Evolutionary conservation across 92 coral and sea anemone genomes (phyloP).

Genomic region (Muricea muricata): DNA sequence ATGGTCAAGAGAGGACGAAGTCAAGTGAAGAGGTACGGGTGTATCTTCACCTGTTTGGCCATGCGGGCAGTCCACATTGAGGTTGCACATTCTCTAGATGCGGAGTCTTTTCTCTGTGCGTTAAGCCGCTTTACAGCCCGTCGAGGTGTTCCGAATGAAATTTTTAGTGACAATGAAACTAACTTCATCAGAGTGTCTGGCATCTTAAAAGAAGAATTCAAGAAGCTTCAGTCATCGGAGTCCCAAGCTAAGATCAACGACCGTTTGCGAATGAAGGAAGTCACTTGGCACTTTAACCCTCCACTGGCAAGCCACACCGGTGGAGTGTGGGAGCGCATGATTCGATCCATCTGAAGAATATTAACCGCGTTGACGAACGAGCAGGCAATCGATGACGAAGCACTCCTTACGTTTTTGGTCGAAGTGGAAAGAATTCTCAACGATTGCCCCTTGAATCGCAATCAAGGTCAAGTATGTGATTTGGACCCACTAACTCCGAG

Average conservation of each 20-base stretch:
- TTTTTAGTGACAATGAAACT: no score
- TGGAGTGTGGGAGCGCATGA: slow-evolving; percentile 63
- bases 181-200: not conserved
- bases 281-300: slow-evolving; percentile 14
- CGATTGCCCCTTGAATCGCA: slow-evolving; percentile 27
- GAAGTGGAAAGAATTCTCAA: slow-evolving; percentile 48
- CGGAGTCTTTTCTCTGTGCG: not conserved
- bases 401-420: slow-evolving; percentile 38
- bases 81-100: not conserved
- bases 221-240: not conserved
- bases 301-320: slow-evolving; percentile 55
- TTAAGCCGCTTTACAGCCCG: not conserved
- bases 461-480: slow-evolving; percentile 20
- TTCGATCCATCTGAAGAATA: slow-evolving; percentile 39
- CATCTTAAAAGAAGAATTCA: not conserved
- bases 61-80: no score
- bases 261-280: not conserved
- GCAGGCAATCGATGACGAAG: slow-evolving; percentile 45
- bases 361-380: slow-evolving; percentile 23
- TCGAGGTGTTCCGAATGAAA: not conserved
- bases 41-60: not conserved
- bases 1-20: not conserved
- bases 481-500: slow-evolving; percentile 55
- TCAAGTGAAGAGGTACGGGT: not conserved
- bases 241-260: not conserved